Evolutionary conservation across 2,113 vertebrate species (phyloP), one percentile per base, ranked within the genome.

Genomic region (Oncorhynchus mykiss): DNA sequence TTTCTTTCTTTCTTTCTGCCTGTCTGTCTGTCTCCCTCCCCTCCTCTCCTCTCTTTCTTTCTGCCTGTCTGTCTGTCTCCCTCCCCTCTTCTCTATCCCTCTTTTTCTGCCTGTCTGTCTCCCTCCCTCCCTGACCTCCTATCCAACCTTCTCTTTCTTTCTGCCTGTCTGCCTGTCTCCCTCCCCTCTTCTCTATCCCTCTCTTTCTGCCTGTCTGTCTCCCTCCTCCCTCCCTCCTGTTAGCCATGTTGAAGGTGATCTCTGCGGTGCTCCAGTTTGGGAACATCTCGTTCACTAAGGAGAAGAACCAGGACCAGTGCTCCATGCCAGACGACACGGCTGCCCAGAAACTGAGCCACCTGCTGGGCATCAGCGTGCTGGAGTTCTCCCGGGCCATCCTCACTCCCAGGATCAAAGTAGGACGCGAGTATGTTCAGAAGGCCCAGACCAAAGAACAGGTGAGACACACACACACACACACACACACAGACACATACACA

Each of bases 261-360:
- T 97, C 96, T 0, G 87, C 96, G 0, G 95, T 96, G 74, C 94
- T 97, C 69, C 96, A 97, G 90, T 96, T 97, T 14, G 96, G 96
- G 20, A 97, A 97, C 82, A 92, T 97, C 49, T 81, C 89, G 62
- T 95, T 97, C 83, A 93, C 90, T 65, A 95, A 93, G 59, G 96
- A 97, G 74, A 93, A 96, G 64, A 95, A 95, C 85, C 93, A 94
- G 0, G 96, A 97, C 75, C 96, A 96, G 80, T 96, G 96, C 8
- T 95, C 96, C 7, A 96, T 97, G 96, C 96, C 96, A 0, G 95
- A 97, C 70, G 95, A 97, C 92, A 97, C 96, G 79, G 95, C 96
- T 29, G 96, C 96, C 3, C 96, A 97, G 92, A 97, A 97, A 85
- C 92, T 97, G 74, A 95, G 93, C 89, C 95, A 96, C 80, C 94